phyloP scores from a whole-genome alignment of 92 coral and sea anemone species.

The Zoanthus gigantus region DNA sequence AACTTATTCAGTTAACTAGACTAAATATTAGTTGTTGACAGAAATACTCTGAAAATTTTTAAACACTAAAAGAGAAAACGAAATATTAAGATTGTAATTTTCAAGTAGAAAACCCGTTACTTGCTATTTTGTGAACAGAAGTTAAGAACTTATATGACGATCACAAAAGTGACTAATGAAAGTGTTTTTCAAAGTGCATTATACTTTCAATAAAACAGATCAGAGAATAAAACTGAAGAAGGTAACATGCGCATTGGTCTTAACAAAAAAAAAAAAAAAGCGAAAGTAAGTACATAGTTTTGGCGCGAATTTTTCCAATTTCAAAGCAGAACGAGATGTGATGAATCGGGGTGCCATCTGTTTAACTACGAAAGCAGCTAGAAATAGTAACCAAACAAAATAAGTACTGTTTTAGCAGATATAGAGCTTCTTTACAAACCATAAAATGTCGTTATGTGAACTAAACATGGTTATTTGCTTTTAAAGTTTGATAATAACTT shows the following conservation, averaged over 20 bases:
- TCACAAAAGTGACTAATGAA: no score
- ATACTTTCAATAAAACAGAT: no score
- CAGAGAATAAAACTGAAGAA: no score
- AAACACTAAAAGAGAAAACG: not conserved
- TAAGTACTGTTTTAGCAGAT: not conserved
- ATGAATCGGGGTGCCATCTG: not conserved
- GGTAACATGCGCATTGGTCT: no score
- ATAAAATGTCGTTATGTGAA: not conserved
- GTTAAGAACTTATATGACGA: no score
- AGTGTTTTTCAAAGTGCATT: no score
- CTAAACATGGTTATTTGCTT: not conserved
- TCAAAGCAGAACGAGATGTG: not conserved
- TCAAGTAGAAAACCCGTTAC: not conserved
- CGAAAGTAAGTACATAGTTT: not conserved
- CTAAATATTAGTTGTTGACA: not conserved
- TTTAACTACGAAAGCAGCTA: no score
- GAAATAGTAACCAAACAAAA: not conserved
- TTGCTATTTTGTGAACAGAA: not conserved
- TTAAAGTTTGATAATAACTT: not conserved
- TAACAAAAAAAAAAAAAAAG: not conserved
- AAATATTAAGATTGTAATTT: not conserved
- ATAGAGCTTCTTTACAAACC: not conserved
- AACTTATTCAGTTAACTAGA: not conserved
- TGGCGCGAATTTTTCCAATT: not conserved
- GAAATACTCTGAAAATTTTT: not conserved